Conservation (phyloP, 1,140 invertebrate species). For the Marisa cornuarietis region DNA sequence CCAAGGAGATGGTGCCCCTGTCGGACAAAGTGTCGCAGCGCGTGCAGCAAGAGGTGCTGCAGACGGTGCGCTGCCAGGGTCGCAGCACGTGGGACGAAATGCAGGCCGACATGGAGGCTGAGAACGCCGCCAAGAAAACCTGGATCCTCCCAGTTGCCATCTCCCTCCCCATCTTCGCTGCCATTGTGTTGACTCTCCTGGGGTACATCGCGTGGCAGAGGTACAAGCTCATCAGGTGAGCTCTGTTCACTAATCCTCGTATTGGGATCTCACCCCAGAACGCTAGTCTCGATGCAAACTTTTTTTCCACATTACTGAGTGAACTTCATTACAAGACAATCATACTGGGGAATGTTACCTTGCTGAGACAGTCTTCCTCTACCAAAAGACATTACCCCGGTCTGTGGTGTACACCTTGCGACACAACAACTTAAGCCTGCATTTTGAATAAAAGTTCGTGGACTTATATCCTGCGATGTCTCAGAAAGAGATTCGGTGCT, state of each 20-base stretch:
- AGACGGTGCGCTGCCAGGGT: constrained; percentile 43
- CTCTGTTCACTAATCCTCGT: not conserved
- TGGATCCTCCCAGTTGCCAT: constrained; percentile 37
- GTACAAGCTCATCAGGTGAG: constrained; percentile 8
- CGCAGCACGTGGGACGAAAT: constrained; percentile 36
- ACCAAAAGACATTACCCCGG: too few species aligned
- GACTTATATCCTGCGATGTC: too few species aligned
- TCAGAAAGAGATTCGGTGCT: too few species aligned
- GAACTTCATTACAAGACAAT: not conserved
- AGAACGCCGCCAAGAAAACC: constrained; percentile 28
- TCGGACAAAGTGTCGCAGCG: constrained; percentile 16
- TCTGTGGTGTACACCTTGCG: too few species aligned
- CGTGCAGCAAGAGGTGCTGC: constrained; percentile 33
- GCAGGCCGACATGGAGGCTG: constrained; percentile 27
- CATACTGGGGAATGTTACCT: not conserved
- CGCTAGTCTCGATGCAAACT: constrained; percentile 48
- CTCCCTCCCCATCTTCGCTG: constrained; percentile 21
- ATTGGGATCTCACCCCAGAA: constrained; percentile 43
- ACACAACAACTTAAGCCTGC: too few species aligned
- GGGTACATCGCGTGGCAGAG: constrained; percentile 29
- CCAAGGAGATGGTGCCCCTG: constrained; percentile 40
- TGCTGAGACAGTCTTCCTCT: too few species aligned
- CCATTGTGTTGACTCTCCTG: constrained; percentile 9
- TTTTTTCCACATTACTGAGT: constrained; percentile 25
- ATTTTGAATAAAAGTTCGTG: too few species aligned